phyloP scores from a whole-genome alignment of 1,140 invertebrate genomes.

The Philotrypesis tridentata region DNA sequence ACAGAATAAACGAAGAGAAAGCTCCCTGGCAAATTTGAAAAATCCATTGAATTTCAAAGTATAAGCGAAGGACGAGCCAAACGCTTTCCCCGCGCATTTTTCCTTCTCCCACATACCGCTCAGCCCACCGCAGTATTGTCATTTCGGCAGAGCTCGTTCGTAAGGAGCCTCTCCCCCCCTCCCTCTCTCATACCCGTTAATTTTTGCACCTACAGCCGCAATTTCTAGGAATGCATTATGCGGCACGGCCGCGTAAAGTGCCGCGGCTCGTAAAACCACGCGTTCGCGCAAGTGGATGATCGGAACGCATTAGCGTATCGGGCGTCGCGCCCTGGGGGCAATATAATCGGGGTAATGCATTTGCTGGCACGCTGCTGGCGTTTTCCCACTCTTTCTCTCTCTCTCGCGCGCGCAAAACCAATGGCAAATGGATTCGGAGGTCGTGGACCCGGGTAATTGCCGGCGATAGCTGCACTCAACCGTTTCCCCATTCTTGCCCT shows the following conservation, averaged over 20 bases:
- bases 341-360: slow-evolving; percentile 38
- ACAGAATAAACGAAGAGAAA: too few relatives aligned
- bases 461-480: slow-evolving; percentile 15
- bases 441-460: slow-evolving; percentile 1
- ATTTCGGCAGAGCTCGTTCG: too few relatives aligned
- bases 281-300: neutral
- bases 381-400: neutral
- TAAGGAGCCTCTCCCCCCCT: too few relatives aligned
- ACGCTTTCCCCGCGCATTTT: too few relatives aligned
- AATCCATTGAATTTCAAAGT: too few relatives aligned
- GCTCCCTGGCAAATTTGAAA: too few relatives aligned
- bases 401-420: neutral
- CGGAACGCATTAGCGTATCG: slow-evolving; percentile 39
- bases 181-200: neutral
- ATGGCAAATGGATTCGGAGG: neutral
- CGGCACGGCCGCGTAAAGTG: slow-evolving; percentile 1
- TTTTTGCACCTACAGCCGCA: neutral
- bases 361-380: slow-evolving; percentile 25
- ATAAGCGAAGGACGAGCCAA: too few relatives aligned
- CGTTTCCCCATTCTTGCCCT: too few relatives aligned
- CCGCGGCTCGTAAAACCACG: slow-evolving; percentile 27
- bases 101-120: too few relatives aligned
- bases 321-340: neutral
- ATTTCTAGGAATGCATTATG: slow-evolving; percentile 26
- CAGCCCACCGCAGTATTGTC: too few relatives aligned